Percentiles rank a stretch among this genome's conserved stretches.
These are phyloP conservation scores for Morone chrysops DNA, from an alignment of 2,113 vertebrate genomes.

Conservation along the genomic window DNA sequence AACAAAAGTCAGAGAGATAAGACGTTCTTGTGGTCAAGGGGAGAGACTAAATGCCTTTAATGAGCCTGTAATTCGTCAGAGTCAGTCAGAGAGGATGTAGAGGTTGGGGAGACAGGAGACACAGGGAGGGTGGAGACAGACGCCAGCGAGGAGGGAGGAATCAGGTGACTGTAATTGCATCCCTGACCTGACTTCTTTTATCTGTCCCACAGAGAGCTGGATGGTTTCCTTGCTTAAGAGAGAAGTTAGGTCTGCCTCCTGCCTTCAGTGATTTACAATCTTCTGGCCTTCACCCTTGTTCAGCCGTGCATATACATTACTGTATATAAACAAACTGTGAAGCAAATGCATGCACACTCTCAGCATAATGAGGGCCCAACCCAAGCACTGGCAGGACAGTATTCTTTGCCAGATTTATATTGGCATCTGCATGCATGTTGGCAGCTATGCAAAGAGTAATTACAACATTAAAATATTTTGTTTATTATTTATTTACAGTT, in stretches of 20 bases:
- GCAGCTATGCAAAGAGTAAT: too few species aligned
- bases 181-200: conserved; percentile 45
- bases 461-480: too few species aligned
- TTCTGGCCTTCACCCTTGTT: neutral
- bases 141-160: neutral
- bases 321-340: too few species aligned
- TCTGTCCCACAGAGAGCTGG: conserved; percentile 39
- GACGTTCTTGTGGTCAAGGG: conserved; percentile 24
- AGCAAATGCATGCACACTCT: conserved; percentile 6
- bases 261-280: conserved; percentile 30
- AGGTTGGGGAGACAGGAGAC: neutral
- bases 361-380: neutral
- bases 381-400: neutral
- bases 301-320: neutral
- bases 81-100: conserved; percentile 35
- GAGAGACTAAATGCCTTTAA: conserved; percentile 41
- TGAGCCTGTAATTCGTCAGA: conserved; percentile 45
- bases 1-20: conserved; percentile 26
- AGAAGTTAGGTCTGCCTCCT: conserved; percentile 29
- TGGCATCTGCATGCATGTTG: too few species aligned
- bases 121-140: conserved; percentile 1
- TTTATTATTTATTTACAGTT: too few species aligned
- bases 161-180: conserved; percentile 48
- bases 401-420: conserved; percentile 17
- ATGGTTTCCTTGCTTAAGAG: conserved; percentile 27